Evolutionary conservation across 2,797 vertebrate species (phyloP).

Genomic region (Mycteria americana): DNA sequence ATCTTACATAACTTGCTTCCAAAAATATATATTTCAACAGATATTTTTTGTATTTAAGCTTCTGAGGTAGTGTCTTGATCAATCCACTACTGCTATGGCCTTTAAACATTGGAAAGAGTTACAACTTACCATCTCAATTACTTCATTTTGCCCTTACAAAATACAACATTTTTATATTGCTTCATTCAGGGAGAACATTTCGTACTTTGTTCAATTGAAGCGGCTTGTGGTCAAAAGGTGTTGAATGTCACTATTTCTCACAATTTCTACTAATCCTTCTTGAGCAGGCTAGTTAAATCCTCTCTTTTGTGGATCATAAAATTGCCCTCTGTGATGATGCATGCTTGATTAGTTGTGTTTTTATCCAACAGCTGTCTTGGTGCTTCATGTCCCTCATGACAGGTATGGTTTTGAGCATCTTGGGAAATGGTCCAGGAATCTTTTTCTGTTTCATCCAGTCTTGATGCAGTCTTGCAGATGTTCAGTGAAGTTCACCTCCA

Average conservation of each 20-base stretch:
- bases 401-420: neutral
- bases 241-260: neutral
- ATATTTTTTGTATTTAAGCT: neutral
- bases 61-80: neutral
- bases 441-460: neutral
- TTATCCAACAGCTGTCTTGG: neutral
- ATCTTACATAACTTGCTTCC: neutral
- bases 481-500: neutral
- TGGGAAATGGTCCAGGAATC: neutral
- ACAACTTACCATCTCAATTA: neutral
- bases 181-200: neutral
- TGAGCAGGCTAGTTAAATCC: neutral
- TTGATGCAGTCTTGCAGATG: neutral
- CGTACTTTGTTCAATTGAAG: neutral
- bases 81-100: neutral
- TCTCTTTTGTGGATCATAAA: conserved; percentile 15
- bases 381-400: neutral
- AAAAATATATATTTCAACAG: neutral
- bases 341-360: neutral
- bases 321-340: neutral
- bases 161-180: neutral
- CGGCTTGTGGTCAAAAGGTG: neutral
- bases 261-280: neutral
- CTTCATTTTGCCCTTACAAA: neutral
- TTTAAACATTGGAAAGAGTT: neutral